Evolutionary conservation across 2,113 vertebrate species (phyloP).

Genomic region (Hippocampus comes): DNA sequence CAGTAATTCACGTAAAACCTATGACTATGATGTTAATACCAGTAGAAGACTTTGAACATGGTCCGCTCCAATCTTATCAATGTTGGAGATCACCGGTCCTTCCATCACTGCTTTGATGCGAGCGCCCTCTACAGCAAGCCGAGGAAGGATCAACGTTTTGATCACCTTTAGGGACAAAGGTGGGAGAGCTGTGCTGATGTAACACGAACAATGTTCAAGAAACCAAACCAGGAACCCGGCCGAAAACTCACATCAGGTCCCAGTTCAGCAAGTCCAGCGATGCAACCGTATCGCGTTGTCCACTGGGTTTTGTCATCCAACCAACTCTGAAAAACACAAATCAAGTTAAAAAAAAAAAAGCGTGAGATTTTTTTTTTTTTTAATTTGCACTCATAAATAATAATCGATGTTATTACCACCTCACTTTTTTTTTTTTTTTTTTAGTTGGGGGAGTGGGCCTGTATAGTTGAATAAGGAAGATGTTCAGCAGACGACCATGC

Average conservation of each 20-base stretch:
- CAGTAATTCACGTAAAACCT: neutral
- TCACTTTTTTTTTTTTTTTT: no score
- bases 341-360: neutral
- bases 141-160: constrained; percentile 86
- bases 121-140: constrained; percentile 81
- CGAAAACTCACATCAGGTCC: constrained; percentile 80
- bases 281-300: constrained; percentile 90
- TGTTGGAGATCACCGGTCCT: constrained; percentile 86
- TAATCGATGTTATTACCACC: no score
- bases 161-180: constrained; percentile 74
- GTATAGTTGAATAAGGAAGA: no score
- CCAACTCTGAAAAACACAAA: constrained; percentile 74
- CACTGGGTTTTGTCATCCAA: constrained; percentile 90
- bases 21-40: constrained; percentile 56
- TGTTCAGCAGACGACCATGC: no score
- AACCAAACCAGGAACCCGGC: neutral
- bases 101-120: constrained; percentile 83
- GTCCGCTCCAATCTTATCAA: constrained; percentile 88
- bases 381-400: no score
- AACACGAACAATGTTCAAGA: neutral
- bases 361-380: no score
- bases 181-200: neutral
- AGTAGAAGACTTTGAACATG: constrained; percentile 87
- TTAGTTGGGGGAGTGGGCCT: no score
- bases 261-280: constrained; percentile 86